Percentiles rank a stretch among this genome's conserved stretches.
Evolutionary conservation across 2,888 invertebrate species (phyloP).

Genomic region (Hydrotaea cyrtoneurina): DNA sequence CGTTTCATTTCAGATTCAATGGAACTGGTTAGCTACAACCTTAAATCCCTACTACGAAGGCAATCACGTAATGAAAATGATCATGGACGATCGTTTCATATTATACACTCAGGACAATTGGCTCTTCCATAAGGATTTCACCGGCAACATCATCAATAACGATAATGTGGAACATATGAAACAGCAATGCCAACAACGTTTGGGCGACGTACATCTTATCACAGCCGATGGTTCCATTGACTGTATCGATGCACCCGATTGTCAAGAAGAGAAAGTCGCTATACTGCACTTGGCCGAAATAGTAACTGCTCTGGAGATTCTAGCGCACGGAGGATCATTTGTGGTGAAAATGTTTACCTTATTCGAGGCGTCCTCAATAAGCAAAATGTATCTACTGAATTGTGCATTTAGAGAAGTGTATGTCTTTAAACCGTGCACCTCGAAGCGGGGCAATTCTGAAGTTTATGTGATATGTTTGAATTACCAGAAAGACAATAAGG

Average conservation of each 20-base stretch:
- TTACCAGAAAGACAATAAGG: slow-evolving; percentile 70
- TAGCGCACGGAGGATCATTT: slow-evolving; percentile 88
- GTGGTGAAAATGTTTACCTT: slow-evolving; percentile 95
- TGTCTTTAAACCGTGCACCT: slow-evolving; percentile 93
- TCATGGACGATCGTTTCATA: slow-evolving; percentile 91
- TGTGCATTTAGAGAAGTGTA: slow-evolving; percentile 88
- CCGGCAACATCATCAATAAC: slow-evolving; percentile 90
- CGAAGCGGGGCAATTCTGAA: slow-evolving; percentile 98
- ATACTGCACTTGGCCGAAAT: slow-evolving; percentile 92
- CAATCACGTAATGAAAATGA: slow-evolving; percentile 86
- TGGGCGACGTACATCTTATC: slow-evolving; percentile 85
- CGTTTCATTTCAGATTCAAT: slow-evolving; percentile 81
- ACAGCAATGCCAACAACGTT: slow-evolving; percentile 79
- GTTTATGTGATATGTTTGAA: slow-evolving; percentile 90
- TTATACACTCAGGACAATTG: slow-evolving; percentile 89
- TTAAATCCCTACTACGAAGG: slow-evolving; percentile 96
- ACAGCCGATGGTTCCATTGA: slow-evolving; percentile 98
- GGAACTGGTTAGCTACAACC: slow-evolving; percentile 93
- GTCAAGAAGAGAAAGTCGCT: slow-evolving; percentile 91
- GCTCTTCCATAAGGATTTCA: slow-evolving; percentile 92
- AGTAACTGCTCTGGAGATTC: slow-evolving; percentile 87
- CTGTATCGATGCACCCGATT: slow-evolving; percentile 91
- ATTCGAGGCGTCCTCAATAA: slow-evolving; percentile 91
- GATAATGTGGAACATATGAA: slow-evolving; percentile 86
- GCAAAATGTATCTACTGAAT: slow-evolving; percentile 89